Base-by-base conservation (phyloP, 2,888 invertebrate genomes). In the Rhingia rostrata region DNA sequence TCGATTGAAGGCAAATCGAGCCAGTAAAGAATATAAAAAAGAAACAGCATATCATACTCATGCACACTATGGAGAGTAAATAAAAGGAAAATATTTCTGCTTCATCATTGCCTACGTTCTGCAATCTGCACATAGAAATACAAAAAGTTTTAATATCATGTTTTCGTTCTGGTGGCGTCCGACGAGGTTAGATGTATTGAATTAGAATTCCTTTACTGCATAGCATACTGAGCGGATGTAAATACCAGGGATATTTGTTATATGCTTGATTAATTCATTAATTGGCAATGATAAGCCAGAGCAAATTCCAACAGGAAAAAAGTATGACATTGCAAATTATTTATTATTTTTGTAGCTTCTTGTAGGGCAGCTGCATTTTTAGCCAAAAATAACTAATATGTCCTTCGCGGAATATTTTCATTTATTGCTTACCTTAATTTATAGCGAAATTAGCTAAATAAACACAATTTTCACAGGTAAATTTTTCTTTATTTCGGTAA, bases 91-190 rank as follows among this genome's bases (percentile, higher is more conserved):
- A 56, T 45, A 41, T 43, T 74, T 84, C 43, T 80, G 84, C 84
- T 66, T 75, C 74, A 84, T 84, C 84, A 84, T 84, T 80, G 84
- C 74, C 74, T 66, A 69, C 56, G 66, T 51, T 73, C 22, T 49
- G 30, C 60, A 79, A 22, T 22, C 22, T 22, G 22, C 22, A 1
- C 22, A 22, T 22, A 22, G 22, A 22, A 22, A 22, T 30, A 60
- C 53, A 54, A 56, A 79, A 74, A 61, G 61, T 74, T 43, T 22
- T 22, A 64, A 43, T 66, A 72, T 75, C 75, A 80, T 80, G 84
- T 84, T 84, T 84, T 74, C 54, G 45, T 43, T 74, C 3, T 47
- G 47, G 33, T 74, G 63, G n/a, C 63, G 60, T 56, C 35, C 58
- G 47, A 35, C 67, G 49, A 45, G 47, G 56, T 35, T 78, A 78